These are phyloP conservation scores for Dermatemys mawii DNA, from an alignment of 2,113 vertebrate species.

Conservation along the genomic window DNA sequence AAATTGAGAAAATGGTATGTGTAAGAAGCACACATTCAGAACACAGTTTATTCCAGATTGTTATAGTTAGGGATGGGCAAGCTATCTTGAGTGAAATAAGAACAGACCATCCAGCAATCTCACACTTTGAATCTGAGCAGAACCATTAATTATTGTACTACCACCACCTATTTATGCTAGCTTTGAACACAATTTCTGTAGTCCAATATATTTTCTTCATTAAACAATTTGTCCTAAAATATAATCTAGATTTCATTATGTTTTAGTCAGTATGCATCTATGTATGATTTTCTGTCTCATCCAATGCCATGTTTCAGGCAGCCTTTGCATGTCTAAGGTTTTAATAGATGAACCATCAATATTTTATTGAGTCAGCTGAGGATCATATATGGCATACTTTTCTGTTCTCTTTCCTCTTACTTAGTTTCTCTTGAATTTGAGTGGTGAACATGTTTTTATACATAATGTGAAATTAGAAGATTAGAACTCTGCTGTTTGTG, in stretches of 20 bases:
- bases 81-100: neutral
- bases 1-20: neutral
- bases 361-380: neutral
- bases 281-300: neutral
- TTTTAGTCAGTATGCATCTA: neutral
- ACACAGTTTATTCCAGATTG: neutral
- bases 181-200: neutral
- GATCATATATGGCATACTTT: neutral
- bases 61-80: neutral
- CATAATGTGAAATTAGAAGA: neutral
- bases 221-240: neutral
- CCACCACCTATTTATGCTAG: neutral
- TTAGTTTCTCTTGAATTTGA: neutral
- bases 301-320: neutral
- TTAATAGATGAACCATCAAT: neutral
- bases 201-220: neutral
- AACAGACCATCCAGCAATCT: neutral
- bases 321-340: neutral
- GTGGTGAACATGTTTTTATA: neutral
- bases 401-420: neutral
- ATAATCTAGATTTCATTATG: neutral
- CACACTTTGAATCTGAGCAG: neutral
- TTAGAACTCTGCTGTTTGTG: neutral
- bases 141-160: neutral
- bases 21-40: neutral